phyloP scores from a whole-genome alignment of 2,888 invertebrate genomes.

The Mesochorus sp. region DNA sequence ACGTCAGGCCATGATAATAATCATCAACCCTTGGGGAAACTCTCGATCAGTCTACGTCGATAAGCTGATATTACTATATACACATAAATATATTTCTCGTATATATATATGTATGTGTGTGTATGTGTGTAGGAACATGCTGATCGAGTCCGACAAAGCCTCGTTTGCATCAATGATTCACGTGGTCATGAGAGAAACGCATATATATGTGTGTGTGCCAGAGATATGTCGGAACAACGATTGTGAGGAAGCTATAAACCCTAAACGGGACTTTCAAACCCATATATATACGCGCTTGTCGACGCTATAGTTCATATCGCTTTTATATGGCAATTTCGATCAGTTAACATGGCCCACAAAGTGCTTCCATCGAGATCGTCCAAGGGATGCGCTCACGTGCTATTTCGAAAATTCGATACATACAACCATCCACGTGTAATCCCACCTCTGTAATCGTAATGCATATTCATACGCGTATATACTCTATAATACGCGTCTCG shows the following conservation, averaged over 20 bases:
- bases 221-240: not conserved
- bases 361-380: conserved; percentile 9
- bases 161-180: conserved; percentile 50
- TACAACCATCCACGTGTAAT: not conserved
- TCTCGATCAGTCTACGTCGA: conserved; percentile 12
- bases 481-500: too few species aligned
- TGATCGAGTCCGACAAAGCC: conserved; percentile 33
- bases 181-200: not conserved
- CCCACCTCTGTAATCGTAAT: too few species aligned
- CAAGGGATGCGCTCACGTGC: conserved; percentile 7
- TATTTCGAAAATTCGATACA: not conserved
- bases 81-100: too few species aligned
- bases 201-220: not conserved
- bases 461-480: too few species aligned
- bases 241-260: conserved; percentile 27
- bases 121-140: conserved; percentile 10
- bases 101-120: not conserved
- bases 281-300: not conserved
- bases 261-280: conserved; percentile 15
- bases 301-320: conserved; percentile 17
- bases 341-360: conserved; percentile 37
- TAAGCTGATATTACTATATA: conserved; percentile 29
- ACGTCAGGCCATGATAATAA: conserved; percentile 17
- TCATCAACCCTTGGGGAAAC: conserved; percentile 9
- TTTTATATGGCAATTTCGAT: conserved; percentile 48